These are phyloP conservation scores for Ormyrus labotus DNA, from an alignment of 2,888 invertebrate species.

Conservation along the genomic window DNA sequence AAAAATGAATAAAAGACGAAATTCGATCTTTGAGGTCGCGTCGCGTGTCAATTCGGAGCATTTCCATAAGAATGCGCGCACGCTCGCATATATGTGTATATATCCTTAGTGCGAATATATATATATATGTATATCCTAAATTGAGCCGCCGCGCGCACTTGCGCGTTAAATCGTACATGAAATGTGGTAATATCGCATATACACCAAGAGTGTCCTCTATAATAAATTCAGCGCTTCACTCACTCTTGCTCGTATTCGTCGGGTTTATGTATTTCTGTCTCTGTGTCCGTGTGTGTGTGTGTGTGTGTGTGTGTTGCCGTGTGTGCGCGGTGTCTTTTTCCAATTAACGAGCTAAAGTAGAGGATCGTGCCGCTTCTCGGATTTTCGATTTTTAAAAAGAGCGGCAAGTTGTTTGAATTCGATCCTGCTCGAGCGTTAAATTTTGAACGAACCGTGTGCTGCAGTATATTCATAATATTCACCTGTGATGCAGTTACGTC, in stretches of 20 bases:
- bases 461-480: neutral
- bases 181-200: slow-evolving; percentile 48
- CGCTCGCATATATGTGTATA: slow-evolving; percentile 3
- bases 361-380: slow-evolving; percentile 44
- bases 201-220: slow-evolving; percentile 36
- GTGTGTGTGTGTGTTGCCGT: neutral
- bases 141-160: slow-evolving; percentile 50
- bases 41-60: too few species aligned
- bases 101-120: slow-evolving; percentile 14
- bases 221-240: slow-evolving; percentile 43
- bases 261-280: neutral
- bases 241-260: neutral
- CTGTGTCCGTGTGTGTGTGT: neutral
- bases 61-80: too few species aligned
- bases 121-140: slow-evolving; percentile 46
- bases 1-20: too few species aligned
- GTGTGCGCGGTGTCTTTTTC: slow-evolving; percentile 19
- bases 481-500: slow-evolving; percentile 5
- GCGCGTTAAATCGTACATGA: slow-evolving; percentile 51
- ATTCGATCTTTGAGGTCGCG: too few species aligned
- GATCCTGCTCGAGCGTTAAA: slow-evolving; percentile 4
- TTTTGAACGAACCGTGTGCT: slow-evolving; percentile 4
- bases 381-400: neutral
- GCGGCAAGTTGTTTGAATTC: slow-evolving; percentile 15
- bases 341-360: slow-evolving; percentile 46